Evolutionary conservation across 2,113 vertebrate species (phyloP).

Genomic region (Carassius carassius): DNA sequence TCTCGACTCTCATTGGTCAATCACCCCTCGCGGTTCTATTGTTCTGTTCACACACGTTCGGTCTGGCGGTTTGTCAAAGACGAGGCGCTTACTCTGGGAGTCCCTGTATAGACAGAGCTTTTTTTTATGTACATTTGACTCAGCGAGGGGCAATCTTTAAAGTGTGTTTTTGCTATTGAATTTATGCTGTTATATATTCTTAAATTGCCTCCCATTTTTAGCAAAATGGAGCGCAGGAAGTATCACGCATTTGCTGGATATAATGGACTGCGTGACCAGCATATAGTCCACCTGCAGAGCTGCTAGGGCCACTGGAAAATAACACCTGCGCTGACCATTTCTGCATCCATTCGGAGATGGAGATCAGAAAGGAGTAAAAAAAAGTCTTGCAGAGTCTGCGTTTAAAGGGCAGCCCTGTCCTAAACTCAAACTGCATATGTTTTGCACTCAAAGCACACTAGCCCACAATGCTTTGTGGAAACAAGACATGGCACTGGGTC

Average conservation of each 20-base stretch:
- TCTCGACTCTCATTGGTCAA: constrained; percentile 64
- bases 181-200: constrained; percentile 16
- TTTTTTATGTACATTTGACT: constrained; percentile 25
- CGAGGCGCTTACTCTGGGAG: background rate
- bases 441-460: constrained; percentile 37
- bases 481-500: constrained; percentile 29
- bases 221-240: background rate
- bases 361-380: background rate
- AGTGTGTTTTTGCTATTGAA: constrained; percentile 36
- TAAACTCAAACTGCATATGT: background rate
- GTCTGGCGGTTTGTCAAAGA: constrained; percentile 19
- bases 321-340: constrained; percentile 34
- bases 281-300: constrained; percentile 36
- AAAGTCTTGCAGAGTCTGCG: constrained; percentile 7
- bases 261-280: constrained; percentile 28
- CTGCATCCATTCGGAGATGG: constrained; percentile 11
- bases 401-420: constrained; percentile 45
- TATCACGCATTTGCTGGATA: background rate
- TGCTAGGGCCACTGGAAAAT: constrained; percentile 27
- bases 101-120: background rate
- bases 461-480: constrained; percentile 35
- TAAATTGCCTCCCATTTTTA: constrained; percentile 14
- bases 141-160: constrained; percentile 36
- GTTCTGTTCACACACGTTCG: constrained; percentile 1
- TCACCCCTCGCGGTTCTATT: constrained; percentile 60